phyloP scores from a whole-genome alignment of 2,797 vertebrate species.

The Gambelia wislizenii region DNA sequence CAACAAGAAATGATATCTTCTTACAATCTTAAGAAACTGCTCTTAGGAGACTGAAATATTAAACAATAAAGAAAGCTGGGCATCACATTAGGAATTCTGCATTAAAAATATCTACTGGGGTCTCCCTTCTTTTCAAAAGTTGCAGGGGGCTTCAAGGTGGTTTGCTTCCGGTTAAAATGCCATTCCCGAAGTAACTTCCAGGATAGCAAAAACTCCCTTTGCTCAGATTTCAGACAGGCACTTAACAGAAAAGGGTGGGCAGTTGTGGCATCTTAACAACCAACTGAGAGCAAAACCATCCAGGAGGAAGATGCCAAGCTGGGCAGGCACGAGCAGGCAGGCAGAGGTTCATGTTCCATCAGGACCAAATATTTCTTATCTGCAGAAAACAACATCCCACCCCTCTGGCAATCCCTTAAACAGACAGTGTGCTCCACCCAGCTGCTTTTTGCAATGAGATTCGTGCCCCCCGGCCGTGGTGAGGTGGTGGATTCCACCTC shows the following conservation, averaged over 20 bases:
- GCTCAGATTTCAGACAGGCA: not conserved
- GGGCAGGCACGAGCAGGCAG: not conserved
- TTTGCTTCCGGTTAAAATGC: not conserved
- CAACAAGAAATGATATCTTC: not conserved
- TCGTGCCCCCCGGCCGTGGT: too few relatives aligned
- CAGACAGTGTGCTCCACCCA: not conserved
- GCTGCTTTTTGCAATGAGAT: not conserved
- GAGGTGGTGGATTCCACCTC: not conserved
- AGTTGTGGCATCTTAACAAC: fast-evolving
- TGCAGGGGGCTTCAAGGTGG: not conserved
- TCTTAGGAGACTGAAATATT: not conserved
- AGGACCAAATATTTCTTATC: not conserved
- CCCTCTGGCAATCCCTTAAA: not conserved
- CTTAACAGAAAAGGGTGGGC: not conserved
- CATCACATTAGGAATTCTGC: not conserved
- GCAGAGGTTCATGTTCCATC: not conserved
- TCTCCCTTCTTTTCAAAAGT: not conserved
- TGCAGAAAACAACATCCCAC: not conserved
- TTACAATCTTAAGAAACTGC: not conserved
- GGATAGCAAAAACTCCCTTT: not conserved
- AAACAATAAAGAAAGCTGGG: not conserved
- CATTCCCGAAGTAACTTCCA: not conserved
- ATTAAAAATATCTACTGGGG: not conserved
- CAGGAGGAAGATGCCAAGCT: not conserved
- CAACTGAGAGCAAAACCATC: too few relatives aligned